phyloP scores from a whole-genome alignment of 2,797 vertebrate genomes.

The Oreochromis grahami region DNA sequence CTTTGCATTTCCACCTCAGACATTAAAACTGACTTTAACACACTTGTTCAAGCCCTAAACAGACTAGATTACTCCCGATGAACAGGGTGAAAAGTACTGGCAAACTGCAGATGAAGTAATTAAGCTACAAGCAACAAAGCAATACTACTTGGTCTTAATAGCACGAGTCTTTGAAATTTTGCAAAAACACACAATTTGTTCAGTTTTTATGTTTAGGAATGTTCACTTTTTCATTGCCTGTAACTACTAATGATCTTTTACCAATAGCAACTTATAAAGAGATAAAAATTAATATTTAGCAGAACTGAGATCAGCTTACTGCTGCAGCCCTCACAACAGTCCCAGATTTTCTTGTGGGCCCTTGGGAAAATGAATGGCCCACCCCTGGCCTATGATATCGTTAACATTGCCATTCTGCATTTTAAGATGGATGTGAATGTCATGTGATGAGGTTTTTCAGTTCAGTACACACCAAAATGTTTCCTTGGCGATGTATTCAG shows the following conservation, averaged over 20 bases:
- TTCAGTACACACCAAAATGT: background rate
- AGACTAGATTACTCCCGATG: background rate
- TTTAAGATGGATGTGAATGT: background rate
- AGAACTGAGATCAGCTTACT: background rate
- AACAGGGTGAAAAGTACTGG: background rate
- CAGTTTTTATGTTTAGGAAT: background rate
- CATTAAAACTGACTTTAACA: background rate
- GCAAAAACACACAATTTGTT: background rate
- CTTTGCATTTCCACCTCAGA: background rate
- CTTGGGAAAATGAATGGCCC: background rate
- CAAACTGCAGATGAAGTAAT: background rate
- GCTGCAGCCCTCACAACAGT: background rate
- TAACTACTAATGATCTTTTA: background rate
- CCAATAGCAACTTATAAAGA: background rate
- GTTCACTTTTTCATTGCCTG: background rate
- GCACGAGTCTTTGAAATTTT: background rate
- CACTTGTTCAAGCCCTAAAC: background rate
- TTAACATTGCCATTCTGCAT: background rate
- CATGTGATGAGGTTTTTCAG: background rate
- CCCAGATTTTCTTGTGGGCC: background rate
- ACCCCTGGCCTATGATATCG: background rate
- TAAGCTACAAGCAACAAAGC: background rate
- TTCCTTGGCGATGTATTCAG: background rate
- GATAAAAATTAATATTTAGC: background rate
- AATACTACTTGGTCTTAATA: background rate